phyloP scores from a whole-genome alignment of 2,797 vertebrate genomes.

The Coccyzus lansbergi region DNA sequence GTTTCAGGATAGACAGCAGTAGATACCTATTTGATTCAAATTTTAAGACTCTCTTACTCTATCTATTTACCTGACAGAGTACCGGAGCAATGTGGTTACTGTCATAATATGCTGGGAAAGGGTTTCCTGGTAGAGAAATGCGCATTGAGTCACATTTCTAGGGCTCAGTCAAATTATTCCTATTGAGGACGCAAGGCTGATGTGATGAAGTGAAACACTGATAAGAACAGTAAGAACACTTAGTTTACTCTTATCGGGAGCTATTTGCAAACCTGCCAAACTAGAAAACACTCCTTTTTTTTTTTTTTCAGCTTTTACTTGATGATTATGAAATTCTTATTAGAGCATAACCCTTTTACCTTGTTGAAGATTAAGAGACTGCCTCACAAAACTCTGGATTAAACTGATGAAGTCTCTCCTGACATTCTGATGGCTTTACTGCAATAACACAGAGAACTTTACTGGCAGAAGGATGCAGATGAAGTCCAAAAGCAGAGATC shows the following conservation, averaged over 20 bases:
- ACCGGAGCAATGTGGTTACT: background rate
- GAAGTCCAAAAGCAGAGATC: slow-evolving; percentile 28
- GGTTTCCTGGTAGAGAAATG: background rate
- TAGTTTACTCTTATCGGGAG: slow-evolving; percentile 33
- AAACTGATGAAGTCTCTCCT: slow-evolving; percentile 16
- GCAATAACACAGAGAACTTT: background rate
- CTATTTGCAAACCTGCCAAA: slow-evolving; percentile 56
- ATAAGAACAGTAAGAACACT: slow-evolving; percentile 42
- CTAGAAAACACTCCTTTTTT: background rate
- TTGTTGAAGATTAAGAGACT: slow-evolving; percentile 5
- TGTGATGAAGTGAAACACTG: slow-evolving; percentile 20
- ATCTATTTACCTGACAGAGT: background rate
- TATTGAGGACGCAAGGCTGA: slow-evolving; percentile 44
- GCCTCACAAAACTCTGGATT: background rate
- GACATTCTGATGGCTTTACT: slow-evolving; percentile 34
- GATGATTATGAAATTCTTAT: slow-evolving; percentile 17
- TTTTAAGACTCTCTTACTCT: background rate
- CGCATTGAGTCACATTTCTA: slow-evolving; percentile 18
- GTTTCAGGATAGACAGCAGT: background rate
- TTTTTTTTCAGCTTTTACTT: background rate
- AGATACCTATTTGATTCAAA: slow-evolving; percentile 8
- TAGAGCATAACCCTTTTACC: background rate
- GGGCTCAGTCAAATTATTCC: slow-evolving; percentile 38
- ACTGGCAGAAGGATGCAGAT: slow-evolving; percentile 18
- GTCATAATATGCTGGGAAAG: background rate